These are phyloP conservation scores for Calycopis cecrops DNA, from an alignment of 1,140 invertebrate species.

Conservation along the genomic window DNA sequence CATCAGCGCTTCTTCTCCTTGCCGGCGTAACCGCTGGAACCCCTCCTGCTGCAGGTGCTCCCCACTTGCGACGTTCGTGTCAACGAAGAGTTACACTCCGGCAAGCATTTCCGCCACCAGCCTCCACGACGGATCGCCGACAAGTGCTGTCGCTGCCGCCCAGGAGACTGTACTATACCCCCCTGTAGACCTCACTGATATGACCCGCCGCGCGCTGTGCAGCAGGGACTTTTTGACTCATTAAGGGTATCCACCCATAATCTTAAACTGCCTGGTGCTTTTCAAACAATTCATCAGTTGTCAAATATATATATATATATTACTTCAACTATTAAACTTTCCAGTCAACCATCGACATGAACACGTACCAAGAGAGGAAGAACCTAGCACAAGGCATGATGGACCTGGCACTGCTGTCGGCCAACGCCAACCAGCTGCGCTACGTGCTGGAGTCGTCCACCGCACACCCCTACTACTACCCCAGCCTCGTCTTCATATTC, in stretches of 20 bases:
- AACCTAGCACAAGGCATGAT: conserved; percentile 94
- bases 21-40: neutral
- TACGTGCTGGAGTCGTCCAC: conserved; percentile 85
- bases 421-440: conserved; percentile 91
- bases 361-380: conserved; percentile 94
- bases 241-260: no score
- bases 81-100: no score
- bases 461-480: conserved; percentile 84
- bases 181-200: no score
- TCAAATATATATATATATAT: neutral
- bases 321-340: conserved; percentile 6
- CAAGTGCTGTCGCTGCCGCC: no score
- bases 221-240: no score
- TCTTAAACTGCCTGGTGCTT: no score
- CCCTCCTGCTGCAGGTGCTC: neutral
- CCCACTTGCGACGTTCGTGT: neutral
- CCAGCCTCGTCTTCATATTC: conserved; percentile 85
- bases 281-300: no score
- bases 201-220: no score
- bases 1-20: neutral
- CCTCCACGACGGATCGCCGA: no score
- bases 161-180: no score
- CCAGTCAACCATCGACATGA: conserved; percentile 81
- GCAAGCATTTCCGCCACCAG: no score
- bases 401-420: conserved; percentile 87